A percentile compares a stretch with the other conserved stretches of the same genome.
These are phyloP conservation scores for Lamellibrachia satsuma DNA, from an alignment of 2,888 invertebrate species.

Conservation along the genomic window DNA sequence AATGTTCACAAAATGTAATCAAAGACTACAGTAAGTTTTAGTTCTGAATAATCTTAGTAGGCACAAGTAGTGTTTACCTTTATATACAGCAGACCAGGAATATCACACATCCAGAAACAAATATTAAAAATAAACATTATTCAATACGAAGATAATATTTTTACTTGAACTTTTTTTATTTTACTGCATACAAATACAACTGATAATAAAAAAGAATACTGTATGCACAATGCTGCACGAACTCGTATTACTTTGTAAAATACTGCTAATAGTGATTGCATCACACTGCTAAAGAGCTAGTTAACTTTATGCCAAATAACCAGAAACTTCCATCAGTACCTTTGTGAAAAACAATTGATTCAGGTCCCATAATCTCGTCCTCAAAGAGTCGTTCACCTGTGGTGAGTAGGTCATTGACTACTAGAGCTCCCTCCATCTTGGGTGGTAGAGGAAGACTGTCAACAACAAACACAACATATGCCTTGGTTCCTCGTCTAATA, in stretches of 20 bases:
- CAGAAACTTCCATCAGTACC: slow-evolving; percentile 45
- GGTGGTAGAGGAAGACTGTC: slow-evolving; percentile 44
- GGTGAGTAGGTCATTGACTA: slow-evolving; percentile 74
- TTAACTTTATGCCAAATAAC: neutral
- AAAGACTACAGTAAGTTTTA: too few species aligned
- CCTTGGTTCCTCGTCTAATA: neutral
- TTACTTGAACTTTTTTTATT: neutral
- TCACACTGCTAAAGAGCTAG: neutral
- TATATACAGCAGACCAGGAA: too few species aligned
- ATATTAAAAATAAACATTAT: too few species aligned
- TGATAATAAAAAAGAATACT: neutral
- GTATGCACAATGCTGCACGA: neutral
- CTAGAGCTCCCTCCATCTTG: slow-evolving; percentile 72
- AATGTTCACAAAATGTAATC: too few species aligned
- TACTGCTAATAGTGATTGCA: neutral
- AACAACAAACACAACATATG: neutral
- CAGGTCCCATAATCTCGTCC: slow-evolving; percentile 81
- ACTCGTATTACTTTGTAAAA: neutral
- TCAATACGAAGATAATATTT: too few species aligned
- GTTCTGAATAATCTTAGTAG: too few species aligned
- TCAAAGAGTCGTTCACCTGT: slow-evolving; percentile 76
- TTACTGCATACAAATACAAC: neutral
- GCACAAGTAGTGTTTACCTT: too few species aligned
- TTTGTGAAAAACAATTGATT: slow-evolving; percentile 75
- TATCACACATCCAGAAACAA: too few species aligned